These are phyloP conservation scores for Tetramorium simillimum DNA, from an alignment of 1,140 invertebrate species.

Conservation along the genomic window DNA sequence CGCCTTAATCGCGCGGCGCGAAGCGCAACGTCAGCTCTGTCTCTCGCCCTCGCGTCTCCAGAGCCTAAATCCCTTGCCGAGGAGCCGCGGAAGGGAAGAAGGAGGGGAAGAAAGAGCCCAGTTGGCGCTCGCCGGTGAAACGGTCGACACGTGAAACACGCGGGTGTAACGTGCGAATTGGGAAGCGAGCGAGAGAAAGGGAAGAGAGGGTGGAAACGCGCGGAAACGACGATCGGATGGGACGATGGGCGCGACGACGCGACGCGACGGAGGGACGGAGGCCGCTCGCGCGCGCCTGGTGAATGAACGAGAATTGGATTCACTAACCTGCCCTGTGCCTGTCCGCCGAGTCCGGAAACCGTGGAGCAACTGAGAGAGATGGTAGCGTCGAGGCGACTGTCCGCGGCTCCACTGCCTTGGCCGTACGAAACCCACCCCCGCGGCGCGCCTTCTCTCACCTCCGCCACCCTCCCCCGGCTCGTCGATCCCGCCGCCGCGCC, in stretches of 20 bases:
- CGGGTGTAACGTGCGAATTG: constrained; percentile 32
- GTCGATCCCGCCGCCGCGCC: constrained; percentile 22
- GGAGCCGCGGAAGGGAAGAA: no score
- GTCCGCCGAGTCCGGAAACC: constrained; percentile 73
- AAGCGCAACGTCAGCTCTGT: constrained; percentile 15
- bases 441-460: not conserved
- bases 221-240: constrained; percentile 32
- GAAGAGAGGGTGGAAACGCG: constrained; percentile 39
- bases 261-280: constrained; percentile 40
- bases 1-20: constrained; percentile 42
- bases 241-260: constrained; percentile 37
- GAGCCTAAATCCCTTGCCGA: no score
- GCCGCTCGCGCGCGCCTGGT: constrained; percentile 49
- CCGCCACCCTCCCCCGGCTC: constrained; percentile 5
- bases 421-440: constrained; percentile 56
- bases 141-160: constrained; percentile 12
- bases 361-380: constrained; percentile 72
- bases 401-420: constrained; percentile 65
- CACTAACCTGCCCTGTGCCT: constrained; percentile 69
- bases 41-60: not conserved
- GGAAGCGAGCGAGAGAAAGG: constrained; percentile 51
- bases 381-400: constrained; percentile 68
- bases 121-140: not conserved
- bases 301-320: constrained; percentile 71
- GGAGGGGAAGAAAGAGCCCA: not conserved